Evolutionary conservation across 2,113 vertebrate species (phyloP).

Genomic region (Pristiophorus japonicus): DNA sequence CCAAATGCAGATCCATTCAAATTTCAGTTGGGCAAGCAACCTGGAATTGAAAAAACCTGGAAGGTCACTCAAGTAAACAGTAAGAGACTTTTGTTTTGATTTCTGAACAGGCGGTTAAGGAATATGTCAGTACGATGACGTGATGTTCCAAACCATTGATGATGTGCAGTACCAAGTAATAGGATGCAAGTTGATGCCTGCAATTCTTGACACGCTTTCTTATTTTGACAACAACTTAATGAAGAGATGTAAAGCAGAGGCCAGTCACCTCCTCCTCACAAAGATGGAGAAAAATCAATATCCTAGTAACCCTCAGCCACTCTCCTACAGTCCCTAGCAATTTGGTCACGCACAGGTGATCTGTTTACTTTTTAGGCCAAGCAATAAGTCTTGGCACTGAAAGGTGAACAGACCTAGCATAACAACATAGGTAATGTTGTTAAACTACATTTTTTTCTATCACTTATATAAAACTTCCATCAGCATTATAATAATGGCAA

Average conservation of each 20-base stretch:
- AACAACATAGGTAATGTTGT: neutral
- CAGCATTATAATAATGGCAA: neutral
- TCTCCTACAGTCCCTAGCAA: neutral
- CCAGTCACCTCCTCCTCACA: neutral
- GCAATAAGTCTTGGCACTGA: neutral
- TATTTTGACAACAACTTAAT: neutral
- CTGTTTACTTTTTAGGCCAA: neutral
- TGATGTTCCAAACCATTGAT: neutral
- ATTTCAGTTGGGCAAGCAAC: constrained; percentile 84
- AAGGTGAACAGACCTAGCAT: neutral
- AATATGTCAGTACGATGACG: neutral
- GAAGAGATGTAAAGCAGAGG: neutral
- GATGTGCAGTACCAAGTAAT: neutral
- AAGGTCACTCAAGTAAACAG: constrained; percentile 84
- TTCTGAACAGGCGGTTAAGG: neutral
- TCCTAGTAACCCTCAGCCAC: neutral
- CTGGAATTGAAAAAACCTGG: constrained; percentile 82
- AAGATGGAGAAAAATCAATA: neutral
- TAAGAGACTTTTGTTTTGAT: constrained; percentile 56
- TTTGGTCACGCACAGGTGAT: neutral
- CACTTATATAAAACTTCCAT: neutral
- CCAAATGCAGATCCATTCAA: constrained; percentile 88
- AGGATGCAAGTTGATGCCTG: neutral
- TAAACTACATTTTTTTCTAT: neutral
- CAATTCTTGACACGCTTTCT: neutral